These are phyloP conservation scores for Pilophorus perplexus DNA, from an alignment of 2,888 invertebrate species.

Conservation along the genomic window DNA sequence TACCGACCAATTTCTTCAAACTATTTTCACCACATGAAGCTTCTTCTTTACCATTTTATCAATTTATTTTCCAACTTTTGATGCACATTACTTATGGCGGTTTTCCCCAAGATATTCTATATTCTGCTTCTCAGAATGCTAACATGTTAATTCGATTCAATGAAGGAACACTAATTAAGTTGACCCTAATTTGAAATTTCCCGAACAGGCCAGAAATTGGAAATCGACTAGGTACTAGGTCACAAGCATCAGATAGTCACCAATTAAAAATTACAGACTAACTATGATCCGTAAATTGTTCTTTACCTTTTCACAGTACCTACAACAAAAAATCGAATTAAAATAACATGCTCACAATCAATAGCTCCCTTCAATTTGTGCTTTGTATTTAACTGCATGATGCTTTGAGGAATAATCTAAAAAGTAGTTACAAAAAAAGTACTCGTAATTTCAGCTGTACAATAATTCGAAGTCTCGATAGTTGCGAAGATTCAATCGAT, in stretches of 20 bases:
- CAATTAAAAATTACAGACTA: too few relatives aligned
- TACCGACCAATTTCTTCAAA: conserved; percentile 19
- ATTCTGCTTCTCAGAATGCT: conserved; percentile 27
- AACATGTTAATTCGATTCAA: not conserved
- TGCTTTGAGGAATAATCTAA: not conserved
- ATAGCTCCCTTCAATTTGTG: too few relatives aligned
- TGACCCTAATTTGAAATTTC: too few relatives aligned
- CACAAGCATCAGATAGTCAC: too few relatives aligned
- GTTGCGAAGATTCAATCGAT: conserved; percentile 18
- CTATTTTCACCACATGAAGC: conserved; percentile 30
- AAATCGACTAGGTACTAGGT: too few relatives aligned
- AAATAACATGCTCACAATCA: too few relatives aligned
- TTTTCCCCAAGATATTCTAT: conserved; percentile 1
- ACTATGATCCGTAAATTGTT: too few relatives aligned
- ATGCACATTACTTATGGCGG: not conserved
- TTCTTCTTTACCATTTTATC: conserved; percentile 3
- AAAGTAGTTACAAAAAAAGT: not conserved
- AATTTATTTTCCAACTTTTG: conserved; percentile 4
- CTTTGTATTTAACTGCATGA: conserved; percentile 12
- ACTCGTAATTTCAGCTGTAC: not conserved
- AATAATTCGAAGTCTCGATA: not conserved
- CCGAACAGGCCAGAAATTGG: too few relatives aligned
- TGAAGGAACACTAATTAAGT: too few relatives aligned
- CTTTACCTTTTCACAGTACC: too few relatives aligned
- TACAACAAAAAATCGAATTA: too few relatives aligned